These are phyloP conservation scores for Podarcis siculus DNA, from an alignment of 2,797 vertebrate species.

Conservation along the genomic window DNA sequence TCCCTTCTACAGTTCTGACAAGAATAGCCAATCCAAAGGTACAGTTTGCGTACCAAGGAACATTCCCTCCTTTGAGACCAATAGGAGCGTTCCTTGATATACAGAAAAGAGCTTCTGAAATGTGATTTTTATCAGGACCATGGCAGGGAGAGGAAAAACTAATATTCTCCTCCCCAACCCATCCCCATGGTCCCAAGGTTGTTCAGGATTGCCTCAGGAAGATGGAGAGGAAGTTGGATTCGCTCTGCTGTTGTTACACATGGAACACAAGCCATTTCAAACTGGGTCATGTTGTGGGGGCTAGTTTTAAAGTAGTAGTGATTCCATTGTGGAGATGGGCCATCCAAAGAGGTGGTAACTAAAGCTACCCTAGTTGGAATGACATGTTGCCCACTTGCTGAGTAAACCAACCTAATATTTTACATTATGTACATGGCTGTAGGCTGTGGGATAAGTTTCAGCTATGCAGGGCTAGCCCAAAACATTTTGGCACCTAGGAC, in stretches of 20 bases:
- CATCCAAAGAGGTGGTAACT: background rate
- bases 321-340: background rate
- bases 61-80: background rate
- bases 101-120: background rate
- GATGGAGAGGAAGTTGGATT: background rate
- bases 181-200: background rate
- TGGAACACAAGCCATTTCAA: background rate
- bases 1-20: background rate
- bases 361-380: background rate
- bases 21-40: background rate
- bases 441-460: background rate
- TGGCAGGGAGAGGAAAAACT: background rate
- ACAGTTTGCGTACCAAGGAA: background rate
- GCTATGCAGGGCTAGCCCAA: too few relatives aligned
- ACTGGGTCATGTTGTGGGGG: background rate
- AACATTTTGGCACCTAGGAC: too few relatives aligned
- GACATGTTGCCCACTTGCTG: background rate
- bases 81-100: background rate
- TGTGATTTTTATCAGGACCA: background rate
- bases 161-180: background rate
- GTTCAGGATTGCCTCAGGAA: background rate
- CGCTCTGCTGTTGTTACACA: background rate
- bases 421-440: background rate
- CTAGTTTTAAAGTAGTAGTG: background rate
- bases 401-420: background rate